Base-by-base conservation (phyloP, 1,140 invertebrate species). In the Brachionus sp. region DNA sequence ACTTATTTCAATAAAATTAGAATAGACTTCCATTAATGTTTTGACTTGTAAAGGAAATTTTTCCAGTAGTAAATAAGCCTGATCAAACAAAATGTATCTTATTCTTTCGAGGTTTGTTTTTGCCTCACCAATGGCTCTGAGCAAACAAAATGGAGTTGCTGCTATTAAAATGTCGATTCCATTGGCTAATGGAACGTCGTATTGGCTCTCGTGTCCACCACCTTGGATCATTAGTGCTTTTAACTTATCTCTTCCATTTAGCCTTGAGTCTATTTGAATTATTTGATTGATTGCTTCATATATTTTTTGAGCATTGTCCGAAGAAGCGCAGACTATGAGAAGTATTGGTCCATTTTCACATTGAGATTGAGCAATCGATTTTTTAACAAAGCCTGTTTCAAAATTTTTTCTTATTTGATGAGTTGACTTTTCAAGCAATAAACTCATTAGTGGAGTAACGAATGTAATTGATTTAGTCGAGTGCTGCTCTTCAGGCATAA, bases 111-210 rank as follows among this genome's bases (percentile, higher is more conserved):
- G 39, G 57, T 80, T 80, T 42, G 77, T 80, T 16, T 80, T 80
- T 6, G 77, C 19, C 23, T 9, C 16, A 29, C 77, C 77, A 37
- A 80, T 19, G 7, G 62, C 62, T 80, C 50, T 57, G 2, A 80
- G 37, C 1, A 80, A 25, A 66, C 77, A 80, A 80, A 80, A 80
- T n/a, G 77, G 77, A 35, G 77, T 80, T 12, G 77, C 77, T 37
- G 50, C 35, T 13, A 80, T 80, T 13, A 80, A 13, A 62, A 80
- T 37, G 37, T 80, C 77, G 37, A 57, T 19, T 37, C 77, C 77
- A 44, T 80, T 80, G 6, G 37, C 19, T 12, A 80, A 66, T 25
- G 77, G 77, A 5, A 80, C 62, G 16, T 80, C 77, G 6, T 80
- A 80, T 33, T 80, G 50, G 29, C 23, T 23, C 23, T 80, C 77